Evolutionary conservation across 2,113 vertebrate genomes (phyloP).

Genomic region (Lepus timidus): DNA sequence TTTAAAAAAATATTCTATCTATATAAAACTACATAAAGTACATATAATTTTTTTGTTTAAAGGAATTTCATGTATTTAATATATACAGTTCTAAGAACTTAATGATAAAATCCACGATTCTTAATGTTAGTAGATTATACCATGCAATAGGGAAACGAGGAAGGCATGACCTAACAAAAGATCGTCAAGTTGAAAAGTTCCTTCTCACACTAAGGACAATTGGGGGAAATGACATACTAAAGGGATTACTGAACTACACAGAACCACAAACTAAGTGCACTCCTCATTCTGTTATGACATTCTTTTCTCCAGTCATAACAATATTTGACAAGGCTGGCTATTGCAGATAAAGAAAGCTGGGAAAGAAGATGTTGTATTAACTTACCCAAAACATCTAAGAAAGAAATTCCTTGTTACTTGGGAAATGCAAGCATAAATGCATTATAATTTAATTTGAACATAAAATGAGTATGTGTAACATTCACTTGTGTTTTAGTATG

Average conservation of each 20-base stretch:
- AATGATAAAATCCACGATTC: neutral
- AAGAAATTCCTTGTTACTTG: neutral
- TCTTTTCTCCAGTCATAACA: neutral
- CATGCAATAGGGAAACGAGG: neutral
- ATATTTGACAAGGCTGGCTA: neutral
- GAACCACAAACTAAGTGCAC: neutral
- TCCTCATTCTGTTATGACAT: neutral
- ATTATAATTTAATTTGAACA: conserved; percentile 32
- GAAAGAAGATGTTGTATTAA: neutral
- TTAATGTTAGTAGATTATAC: neutral
- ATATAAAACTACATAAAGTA: too few relatives aligned
- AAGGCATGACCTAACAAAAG: neutral
- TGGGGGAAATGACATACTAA: neutral
- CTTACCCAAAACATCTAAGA: neutral
- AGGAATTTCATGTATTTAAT: too few relatives aligned
- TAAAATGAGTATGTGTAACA: neutral
- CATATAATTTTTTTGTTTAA: too few relatives aligned
- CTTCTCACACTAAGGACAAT: neutral
- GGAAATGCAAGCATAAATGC: neutral
- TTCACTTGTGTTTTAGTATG: conserved; percentile 28
- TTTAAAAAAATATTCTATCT: too few relatives aligned
- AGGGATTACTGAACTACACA: neutral
- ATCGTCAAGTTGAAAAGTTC: neutral
- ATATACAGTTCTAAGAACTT: too few relatives aligned
- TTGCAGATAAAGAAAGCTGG: neutral